Conservation (phyloP, 2,797 vertebrate genomes). For the Loriculus beryllinus region DNA sequence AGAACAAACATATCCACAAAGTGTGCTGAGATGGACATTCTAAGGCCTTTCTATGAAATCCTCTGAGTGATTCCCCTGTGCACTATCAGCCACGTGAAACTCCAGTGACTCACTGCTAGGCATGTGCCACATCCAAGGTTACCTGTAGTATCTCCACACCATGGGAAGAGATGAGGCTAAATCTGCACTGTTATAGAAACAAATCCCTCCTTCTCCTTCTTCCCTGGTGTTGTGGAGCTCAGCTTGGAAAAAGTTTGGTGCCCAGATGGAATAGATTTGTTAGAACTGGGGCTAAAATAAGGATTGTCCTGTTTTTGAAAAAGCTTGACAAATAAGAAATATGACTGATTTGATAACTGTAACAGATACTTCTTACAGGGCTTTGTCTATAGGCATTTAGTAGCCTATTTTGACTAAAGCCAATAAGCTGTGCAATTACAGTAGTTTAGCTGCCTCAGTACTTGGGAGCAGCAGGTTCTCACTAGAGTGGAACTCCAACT, state of each 20-base stretch:
- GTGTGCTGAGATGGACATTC: not conserved
- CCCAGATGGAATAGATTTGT: conserved; percentile 8
- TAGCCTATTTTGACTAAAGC: not conserved
- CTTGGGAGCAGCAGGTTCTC: not conserved
- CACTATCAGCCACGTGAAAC: not conserved
- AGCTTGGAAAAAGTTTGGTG: not conserved
- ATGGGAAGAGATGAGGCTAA: fast-evolving
- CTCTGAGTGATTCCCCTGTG: not conserved
- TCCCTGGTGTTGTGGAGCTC: not conserved
- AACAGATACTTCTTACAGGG: not conserved
- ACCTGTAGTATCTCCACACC: not conserved
- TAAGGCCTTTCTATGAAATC: not conserved
- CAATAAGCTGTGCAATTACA: not conserved
- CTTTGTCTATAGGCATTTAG: not conserved
- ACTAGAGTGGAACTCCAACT: not conserved
- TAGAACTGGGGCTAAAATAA: not conserved
- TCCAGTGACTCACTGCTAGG: not conserved
- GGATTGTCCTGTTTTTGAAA: conserved; percentile 10
- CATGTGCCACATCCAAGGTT: not conserved
- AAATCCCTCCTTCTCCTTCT: not conserved
- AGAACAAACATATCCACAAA: not conserved
- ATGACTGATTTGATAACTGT: not conserved
- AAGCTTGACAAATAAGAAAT: not conserved
- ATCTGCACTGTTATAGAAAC: not conserved
- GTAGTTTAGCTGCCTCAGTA: not conserved